Base-by-base conservation (phyloP, 2,113 vertebrate species). In the Rhinopomastus cyanomelas region DNA sequence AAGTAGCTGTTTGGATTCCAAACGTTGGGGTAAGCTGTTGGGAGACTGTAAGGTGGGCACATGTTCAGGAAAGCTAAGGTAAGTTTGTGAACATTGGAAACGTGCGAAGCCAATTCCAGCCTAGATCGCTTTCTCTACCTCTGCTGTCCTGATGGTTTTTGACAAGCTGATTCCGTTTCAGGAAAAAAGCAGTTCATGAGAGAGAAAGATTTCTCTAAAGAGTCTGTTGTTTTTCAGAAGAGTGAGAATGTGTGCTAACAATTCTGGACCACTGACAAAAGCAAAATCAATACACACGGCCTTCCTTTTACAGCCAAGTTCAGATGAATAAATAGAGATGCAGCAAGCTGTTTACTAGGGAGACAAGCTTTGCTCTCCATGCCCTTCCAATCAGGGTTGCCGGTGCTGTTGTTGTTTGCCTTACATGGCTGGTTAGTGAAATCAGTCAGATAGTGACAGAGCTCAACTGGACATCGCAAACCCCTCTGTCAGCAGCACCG, bases 181-280 rank as follows among this genome's bases (percentile, higher is more conserved):
- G 92, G 87, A 81, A 95, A 78, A 42, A 86, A 76, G 39, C 48
- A 62, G 91, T 85, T 91, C 87, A 81, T 25, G 25, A 92, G 75
- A 94, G 82, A 89, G 62, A 90, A 85, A 93, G 90, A 88, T 81
- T 81, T 89, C 72, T 62, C 88, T 95, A 92, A 96, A 97, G 95
- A 80, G 78, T 82, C 95, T 95, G 96, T 96, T 97, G 95, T 96
- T 97, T 96, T 95, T 94, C 88, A 93, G 92, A 89, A 85, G 89
- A 94, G 95, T 96, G 95, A 94, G 93, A 95, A 94, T 97, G 95
- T 95, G 96, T 97, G 97, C 95, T n/a, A 85, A 96, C 87, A 93
- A 83, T 95, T 96, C 93, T 96, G 96, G 96, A 97, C 85, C 92
- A 83, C 48, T 96, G 94, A 97, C 95, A 97, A 96, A 97, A 97